Evolutionary conservation across 1,140 invertebrate genomes (phyloP).

Genomic region (Cryptotermes secundus): DNA sequence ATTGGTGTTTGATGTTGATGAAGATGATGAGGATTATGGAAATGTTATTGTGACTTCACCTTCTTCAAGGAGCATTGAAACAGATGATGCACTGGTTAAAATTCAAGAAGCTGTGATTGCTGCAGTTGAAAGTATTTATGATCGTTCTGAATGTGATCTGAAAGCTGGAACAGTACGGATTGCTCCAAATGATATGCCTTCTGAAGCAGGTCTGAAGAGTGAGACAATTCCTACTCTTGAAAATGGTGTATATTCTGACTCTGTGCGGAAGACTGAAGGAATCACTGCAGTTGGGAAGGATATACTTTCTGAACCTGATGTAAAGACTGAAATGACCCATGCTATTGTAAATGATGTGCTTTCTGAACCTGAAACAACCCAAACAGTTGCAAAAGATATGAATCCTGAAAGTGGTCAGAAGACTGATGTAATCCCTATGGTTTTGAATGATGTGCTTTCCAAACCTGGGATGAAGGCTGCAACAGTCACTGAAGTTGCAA

Average conservation of each 20-base stretch:
- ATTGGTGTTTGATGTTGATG: not conserved
- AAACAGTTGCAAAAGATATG: too few species aligned
- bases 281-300: too few species aligned
- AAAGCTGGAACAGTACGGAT: not conserved
- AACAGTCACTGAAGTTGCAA: too few species aligned
- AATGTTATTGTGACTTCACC: not conserved
- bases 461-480: too few species aligned
- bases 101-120: not conserved
- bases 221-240: not conserved
- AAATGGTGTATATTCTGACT: not conserved
- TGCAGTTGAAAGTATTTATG: slow-evolving; percentile 8
- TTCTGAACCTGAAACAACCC: too few species aligned
- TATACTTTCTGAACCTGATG: too few species aligned
- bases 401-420: too few species aligned
- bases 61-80: not conserved
- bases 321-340: too few species aligned
- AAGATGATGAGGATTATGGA: not conserved
- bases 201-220: not conserved
- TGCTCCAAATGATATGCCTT: not conserved
- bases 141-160: not conserved
- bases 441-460: too few species aligned
- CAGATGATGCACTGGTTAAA: not conserved
- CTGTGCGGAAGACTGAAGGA: too few species aligned
- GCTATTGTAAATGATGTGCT: too few species aligned
- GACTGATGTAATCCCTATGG: too few species aligned